Evolutionary conservation across 2,797 vertebrate species (phyloP).

Genomic region (Anguilla obscura): DNA sequence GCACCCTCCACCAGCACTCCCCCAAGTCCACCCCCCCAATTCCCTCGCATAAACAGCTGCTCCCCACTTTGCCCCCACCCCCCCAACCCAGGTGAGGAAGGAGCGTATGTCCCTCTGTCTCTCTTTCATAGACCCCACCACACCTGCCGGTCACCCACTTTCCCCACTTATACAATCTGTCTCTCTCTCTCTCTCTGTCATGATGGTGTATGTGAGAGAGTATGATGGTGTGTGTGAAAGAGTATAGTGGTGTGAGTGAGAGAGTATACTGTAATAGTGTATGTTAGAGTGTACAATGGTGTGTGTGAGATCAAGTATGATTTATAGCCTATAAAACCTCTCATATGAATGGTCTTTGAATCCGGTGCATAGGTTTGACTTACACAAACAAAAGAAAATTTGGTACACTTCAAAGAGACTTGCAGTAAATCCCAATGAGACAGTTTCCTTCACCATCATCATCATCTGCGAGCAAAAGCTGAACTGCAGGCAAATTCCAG

Average conservation of each 20-base stretch:
- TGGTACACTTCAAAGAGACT: not conserved
- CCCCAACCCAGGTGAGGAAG: not conserved
- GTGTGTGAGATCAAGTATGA: no score
- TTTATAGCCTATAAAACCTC: no score
- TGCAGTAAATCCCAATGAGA: no score
- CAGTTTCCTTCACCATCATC: not conserved
- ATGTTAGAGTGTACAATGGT: no score
- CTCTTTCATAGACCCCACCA: not conserved
- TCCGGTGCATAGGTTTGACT: not conserved
- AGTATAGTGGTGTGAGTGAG: no score
- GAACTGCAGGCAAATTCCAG: not conserved
- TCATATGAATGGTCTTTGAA: not conserved
- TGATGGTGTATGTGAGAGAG: no score
- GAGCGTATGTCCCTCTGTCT: not conserved
- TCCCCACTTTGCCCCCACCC: not conserved
- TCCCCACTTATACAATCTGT: not conserved
- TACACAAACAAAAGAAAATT: not conserved
- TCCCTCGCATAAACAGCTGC: not conserved
- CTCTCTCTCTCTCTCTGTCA: not conserved
- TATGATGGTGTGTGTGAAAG: no score
- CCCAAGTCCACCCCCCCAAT: not conserved
- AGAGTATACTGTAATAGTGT: no score
- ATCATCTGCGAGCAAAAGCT: not conserved
- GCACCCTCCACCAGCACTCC: constrained; percentile 29
- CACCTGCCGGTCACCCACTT: constrained; percentile 9